Evolutionary conservation across 2,797 vertebrate genomes (phyloP).

Genomic region (Astyanax mexicanus): DNA sequence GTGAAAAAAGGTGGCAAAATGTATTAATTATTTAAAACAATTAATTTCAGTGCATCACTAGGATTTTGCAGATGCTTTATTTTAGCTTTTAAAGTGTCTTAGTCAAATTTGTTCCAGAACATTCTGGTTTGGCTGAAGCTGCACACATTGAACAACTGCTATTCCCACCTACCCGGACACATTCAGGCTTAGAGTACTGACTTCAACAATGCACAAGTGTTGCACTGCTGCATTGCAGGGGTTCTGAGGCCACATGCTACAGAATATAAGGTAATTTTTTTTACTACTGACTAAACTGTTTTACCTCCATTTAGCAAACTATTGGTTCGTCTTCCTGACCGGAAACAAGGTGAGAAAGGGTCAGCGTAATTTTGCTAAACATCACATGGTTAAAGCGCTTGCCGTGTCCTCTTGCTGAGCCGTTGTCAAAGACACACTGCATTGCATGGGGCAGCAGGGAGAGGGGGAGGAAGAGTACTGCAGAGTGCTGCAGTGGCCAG

Average conservation of each 20-base stretch:
- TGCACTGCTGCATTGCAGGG: conserved; percentile 76
- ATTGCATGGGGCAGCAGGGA: conserved; percentile 35
- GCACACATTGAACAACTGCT: background rate
- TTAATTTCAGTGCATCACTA: too few species aligned
- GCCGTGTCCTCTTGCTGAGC: conserved; percentile 36
- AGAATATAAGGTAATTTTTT: background rate
- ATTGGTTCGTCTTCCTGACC: background rate
- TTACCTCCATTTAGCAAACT: background rate
- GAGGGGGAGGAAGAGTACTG: conserved; percentile 53
- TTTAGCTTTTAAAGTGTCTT: too few species aligned
- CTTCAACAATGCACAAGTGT: conserved; percentile 46
- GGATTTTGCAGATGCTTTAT: too few species aligned
- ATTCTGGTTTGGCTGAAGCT: conserved; percentile 1
- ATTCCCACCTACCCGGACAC: conserved; percentile 11
- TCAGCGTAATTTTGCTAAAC: conserved; percentile 12
- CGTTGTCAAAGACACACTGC: conserved; percentile 55
- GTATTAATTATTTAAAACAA: too few species aligned
- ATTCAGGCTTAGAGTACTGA: conserved; percentile 12
- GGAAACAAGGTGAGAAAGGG: background rate
- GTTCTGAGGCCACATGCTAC: conserved; percentile 49
- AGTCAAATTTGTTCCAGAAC: background rate
- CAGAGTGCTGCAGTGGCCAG: conserved; percentile 53
- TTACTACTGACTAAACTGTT: background rate
- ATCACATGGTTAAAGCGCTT: conserved; percentile 32
- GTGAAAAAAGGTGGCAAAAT: too few species aligned